Percentiles rank a stretch among this genome's conserved stretches.
These are phyloP conservation scores for Oryctolagus cuniculus DNA, from an alignment of 2,113 vertebrate species.

Conservation along the genomic window mOryCun1.1 NC_091432.1:96601501-96602000, in stretches of 20 bases:
- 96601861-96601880: neutral
- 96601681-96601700: neutral
- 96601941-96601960: neutral
- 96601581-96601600: neutral
- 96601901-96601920: neutral
- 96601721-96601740: neutral
- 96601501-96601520: neutral
- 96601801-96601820: neutral
- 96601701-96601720: neutral
- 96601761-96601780: neutral
- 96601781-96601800: neutral
- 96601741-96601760: neutral
- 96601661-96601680: neutral
- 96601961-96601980: neutral
- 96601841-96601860: neutral
- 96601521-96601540: neutral
- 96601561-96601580: neutral
- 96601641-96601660: neutral
- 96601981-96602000: neutral
- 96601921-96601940: neutral
- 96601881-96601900: neutral
- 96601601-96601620: neutral
- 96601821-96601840: neutral
- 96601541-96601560: neutral
- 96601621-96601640: neutral